These are phyloP conservation scores for Timandra comae DNA, from an alignment of 2,888 invertebrate genomes.

Conservation along the genomic window DNA sequence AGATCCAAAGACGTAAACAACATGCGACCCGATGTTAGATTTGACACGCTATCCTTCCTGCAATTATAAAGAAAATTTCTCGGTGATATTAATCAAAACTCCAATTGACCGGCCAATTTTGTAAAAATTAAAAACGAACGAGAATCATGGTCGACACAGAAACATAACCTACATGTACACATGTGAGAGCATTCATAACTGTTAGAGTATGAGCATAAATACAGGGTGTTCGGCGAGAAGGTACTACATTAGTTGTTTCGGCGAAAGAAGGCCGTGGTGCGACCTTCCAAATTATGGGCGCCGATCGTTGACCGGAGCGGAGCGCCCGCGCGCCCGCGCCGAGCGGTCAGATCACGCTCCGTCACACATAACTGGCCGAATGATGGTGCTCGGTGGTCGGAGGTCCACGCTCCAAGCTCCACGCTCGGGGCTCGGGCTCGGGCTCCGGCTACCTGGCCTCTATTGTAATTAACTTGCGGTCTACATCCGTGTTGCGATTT, in stretches of 20 bases:
- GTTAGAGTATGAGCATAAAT: slow-evolving; percentile 65
- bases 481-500: slow-evolving; percentile 37
- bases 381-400: slow-evolving; percentile 13
- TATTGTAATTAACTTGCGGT: slow-evolving; percentile 28
- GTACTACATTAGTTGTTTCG: slow-evolving; percentile 45
- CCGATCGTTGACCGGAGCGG: slow-evolving; percentile 60
- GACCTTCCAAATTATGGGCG: slow-evolving; percentile 68
- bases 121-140: slow-evolving; percentile 47
- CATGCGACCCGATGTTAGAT: slow-evolving; percentile 34
- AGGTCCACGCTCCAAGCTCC: slow-evolving; percentile 5
- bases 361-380: slow-evolving; percentile 39
- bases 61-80: slow-evolving; percentile 38
- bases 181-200: slow-evolving; percentile 70
- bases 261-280: slow-evolving; percentile 70
- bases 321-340: too few relatives aligned
- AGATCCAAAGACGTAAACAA: slow-evolving; percentile 40
- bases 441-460: slow-evolving; percentile 26
- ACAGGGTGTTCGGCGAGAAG: slow-evolving; percentile 55
- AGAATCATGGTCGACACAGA: slow-evolving; percentile 64
- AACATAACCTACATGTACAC: slow-evolving; percentile 66
- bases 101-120: slow-evolving; percentile 49
- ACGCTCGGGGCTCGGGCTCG: slow-evolving; percentile 2
- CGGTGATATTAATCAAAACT: slow-evolving; percentile 33
- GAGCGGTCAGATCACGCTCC: slow-evolving; percentile 29
- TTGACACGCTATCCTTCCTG: slow-evolving; percentile 41